Evolutionary conservation across 2,113 vertebrate species (phyloP).

Genomic region (Jacana jacana): DNA sequence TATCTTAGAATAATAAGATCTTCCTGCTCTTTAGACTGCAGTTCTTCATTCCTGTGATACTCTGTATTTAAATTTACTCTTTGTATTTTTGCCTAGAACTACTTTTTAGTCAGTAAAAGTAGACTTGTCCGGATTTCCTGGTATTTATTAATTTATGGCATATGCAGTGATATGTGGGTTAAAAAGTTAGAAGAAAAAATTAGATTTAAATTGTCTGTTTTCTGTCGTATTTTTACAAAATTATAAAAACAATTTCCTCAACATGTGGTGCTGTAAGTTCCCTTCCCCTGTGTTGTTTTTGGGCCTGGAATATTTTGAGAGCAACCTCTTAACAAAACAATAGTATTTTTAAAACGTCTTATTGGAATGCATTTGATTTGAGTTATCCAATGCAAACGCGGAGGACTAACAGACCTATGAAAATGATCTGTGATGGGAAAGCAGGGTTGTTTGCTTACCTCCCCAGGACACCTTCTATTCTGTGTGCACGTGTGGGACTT

Average conservation of each 20-base stretch:
- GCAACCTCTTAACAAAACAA: background rate
- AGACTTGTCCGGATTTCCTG: background rate
- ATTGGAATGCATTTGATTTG: background rate
- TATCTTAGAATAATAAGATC: too few relatives aligned
- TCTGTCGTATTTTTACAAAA: background rate
- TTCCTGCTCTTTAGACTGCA: background rate
- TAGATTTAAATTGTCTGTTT: slow-evolving; percentile 21
- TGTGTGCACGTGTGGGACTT: rapidly evolving
- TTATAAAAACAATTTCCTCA: background rate
- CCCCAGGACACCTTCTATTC: background rate
- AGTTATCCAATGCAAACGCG: background rate
- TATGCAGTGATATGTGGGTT: background rate
- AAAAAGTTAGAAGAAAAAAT: background rate
- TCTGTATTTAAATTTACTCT: background rate
- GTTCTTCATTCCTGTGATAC: background rate
- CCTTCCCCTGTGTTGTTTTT: slow-evolving; percentile 10
- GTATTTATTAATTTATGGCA: background rate
- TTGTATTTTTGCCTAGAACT: background rate
- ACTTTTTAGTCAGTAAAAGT: background rate
- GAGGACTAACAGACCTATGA: background rate
- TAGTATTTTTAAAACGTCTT: slow-evolving; percentile 40
- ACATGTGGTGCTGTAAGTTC: background rate
- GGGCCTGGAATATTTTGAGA: slow-evolving; percentile 12
- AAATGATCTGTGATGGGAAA: background rate
- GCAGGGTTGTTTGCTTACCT: background rate